phyloP scores from a whole-genome alignment of 1,140 invertebrate genomes.

The Conus ventricosus region DNA sequence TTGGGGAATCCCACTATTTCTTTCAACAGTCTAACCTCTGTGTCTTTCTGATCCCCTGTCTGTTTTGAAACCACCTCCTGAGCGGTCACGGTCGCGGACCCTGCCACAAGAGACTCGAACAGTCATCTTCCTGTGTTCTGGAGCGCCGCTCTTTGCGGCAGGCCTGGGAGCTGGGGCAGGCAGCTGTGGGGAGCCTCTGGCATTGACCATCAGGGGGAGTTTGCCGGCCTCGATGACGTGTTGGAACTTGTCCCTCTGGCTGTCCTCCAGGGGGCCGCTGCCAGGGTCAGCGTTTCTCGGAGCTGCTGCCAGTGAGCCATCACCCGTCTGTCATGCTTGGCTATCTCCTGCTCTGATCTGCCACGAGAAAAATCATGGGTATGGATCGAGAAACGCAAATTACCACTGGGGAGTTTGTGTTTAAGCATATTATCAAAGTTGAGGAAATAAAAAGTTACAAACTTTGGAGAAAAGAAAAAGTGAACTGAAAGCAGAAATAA shows the following conservation, averaged over 20 bases:
- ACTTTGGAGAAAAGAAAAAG: too few species aligned
- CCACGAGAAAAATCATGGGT: neutral
- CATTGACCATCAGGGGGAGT: conserved; percentile 49
- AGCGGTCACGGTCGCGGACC: neutral
- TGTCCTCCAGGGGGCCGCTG: conserved; percentile 42
- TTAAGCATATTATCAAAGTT: too few species aligned
- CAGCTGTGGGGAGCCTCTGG: conserved; percentile 42
- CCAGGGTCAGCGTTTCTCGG: conserved; percentile 25
- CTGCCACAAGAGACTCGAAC: conserved; percentile 37
- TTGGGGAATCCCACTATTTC: neutral
- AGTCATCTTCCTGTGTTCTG: neutral
- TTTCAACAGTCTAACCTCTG: neutral
- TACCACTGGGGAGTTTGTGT: too few species aligned
- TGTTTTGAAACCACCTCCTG: neutral
- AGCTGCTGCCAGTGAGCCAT: conserved; percentile 55
- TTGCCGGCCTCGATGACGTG: conserved; percentile 36
- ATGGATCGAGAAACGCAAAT: too few species aligned
- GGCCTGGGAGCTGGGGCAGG: neutral
- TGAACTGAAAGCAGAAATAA: too few species aligned
- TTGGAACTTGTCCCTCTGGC: conserved; percentile 34
- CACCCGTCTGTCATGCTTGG: conserved; percentile 61
- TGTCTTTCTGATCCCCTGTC: neutral
- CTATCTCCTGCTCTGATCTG: conserved; percentile 51
- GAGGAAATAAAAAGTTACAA: too few species aligned
- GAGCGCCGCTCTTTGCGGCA: neutral